Evolutionary conservation across 2,888 invertebrate genomes (phyloP).

Genomic region (Matsumyia berberina): DNA sequence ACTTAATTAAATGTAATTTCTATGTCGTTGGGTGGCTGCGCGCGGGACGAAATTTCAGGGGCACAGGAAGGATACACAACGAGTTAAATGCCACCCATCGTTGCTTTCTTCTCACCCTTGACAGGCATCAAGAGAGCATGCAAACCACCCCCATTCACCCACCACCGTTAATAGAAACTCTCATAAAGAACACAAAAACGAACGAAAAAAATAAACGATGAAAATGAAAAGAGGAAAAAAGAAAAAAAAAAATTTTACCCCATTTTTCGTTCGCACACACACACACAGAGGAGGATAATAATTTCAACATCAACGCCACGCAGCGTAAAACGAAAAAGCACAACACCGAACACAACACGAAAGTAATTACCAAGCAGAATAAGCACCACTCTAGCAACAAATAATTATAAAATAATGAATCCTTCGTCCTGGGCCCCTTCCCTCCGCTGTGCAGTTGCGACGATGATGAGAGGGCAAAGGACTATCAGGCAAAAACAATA

Average conservation of each 20-base stretch:
- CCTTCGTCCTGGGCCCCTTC: constrained; percentile 63
- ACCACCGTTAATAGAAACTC: constrained; percentile 4
- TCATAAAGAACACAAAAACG: constrained; percentile 40
- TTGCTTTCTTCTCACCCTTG: neutral
- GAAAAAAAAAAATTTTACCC: constrained; percentile 33
- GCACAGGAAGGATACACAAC: constrained; percentile 36
- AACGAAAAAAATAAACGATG: constrained; percentile 11
- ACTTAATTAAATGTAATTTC: constrained; percentile 77
- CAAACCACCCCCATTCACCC: constrained; percentile 9
- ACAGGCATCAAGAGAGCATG: constrained; percentile 27
- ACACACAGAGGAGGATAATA: constrained; percentile 64
- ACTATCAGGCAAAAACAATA: constrained; percentile 53
- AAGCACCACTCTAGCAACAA: constrained; percentile 76
- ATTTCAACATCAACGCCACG: constrained; percentile 72
- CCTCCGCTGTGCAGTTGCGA: constrained; percentile 9
- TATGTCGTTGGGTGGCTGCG: constrained; percentile 62
- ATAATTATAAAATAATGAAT: constrained; percentile 77
- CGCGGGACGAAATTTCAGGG: constrained; percentile 15
- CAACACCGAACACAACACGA: constrained; percentile 73
- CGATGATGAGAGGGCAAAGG: constrained; percentile 49
- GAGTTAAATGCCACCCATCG: constrained; percentile 65
- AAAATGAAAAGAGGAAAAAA: neutral
- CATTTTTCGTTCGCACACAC: constrained; percentile 26
- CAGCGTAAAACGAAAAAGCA: constrained; percentile 70
- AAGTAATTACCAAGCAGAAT: constrained; percentile 76